Base-by-base conservation (phyloP, 1,140 invertebrate species). In the Colletes latitarsis region DNA sequence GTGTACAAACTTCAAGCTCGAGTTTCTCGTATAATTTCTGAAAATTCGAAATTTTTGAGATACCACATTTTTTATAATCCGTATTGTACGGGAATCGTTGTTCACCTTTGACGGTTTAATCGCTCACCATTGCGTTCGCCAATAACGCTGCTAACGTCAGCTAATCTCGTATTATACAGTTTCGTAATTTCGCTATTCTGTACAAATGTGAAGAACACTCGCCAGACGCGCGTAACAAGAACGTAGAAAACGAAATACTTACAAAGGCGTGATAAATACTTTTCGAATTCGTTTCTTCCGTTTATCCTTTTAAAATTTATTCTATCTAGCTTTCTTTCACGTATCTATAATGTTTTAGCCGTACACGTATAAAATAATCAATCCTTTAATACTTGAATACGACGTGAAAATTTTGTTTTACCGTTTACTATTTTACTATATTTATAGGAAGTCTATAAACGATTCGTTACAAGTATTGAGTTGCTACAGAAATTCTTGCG, bases 381-480 rank as follows among this genome's bases (percentile, higher is more conserved):
- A 62, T 12, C 12, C 21, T 62, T 62, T 62, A 15, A 62, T 62
- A 70, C 57, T 30, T 19, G 19, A 30, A 39, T 9, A 14, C 41
- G 41, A 55, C 17, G 8, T 9, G 30, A 14, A 21, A 68, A 46
- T 46, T 46, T 15, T 57, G 46, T 67, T 68, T n/a, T 43, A 14
- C 46, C 19, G 14, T 57, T 76, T 58, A 76, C n/a, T 66, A 70
- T 70, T 60, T 19, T 17, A 69, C 8, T 43, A n/a, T 70, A 41
- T 60, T 49, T 58, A 43, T 21, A 43, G 4, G 52, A 21, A 15
- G 15, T 19, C 12, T 4, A 39, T 17, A 19, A 68, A 68, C 9
- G n/a, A 75, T 39, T n/a, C n/a, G n/a, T n/a, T 69, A 14, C 39
- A 53, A 72, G 30, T 58, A 19, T 30, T 72, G 6, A 43, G 1